Conservation (phyloP, 2,888 invertebrate species). For the Limnephilus rhombicus region DNA sequence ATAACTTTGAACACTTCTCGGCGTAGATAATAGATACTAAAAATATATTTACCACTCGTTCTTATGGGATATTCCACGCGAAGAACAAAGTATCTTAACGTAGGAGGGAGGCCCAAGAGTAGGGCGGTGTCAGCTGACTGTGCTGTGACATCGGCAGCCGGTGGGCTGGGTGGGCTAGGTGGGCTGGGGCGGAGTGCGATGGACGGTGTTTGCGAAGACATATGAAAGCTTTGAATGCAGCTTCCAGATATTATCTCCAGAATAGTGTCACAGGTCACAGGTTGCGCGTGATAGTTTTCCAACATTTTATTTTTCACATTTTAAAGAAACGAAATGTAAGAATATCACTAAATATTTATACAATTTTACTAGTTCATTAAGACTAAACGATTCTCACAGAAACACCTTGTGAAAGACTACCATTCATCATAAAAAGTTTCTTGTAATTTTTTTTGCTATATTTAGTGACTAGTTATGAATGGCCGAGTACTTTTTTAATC, state of each 20-base stretch:
- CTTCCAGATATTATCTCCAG: conserved; percentile 38
- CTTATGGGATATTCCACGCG: not conserved
- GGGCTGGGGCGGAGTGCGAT: not conserved
- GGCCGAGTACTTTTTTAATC: not conserved
- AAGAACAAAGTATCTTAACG: not conserved
- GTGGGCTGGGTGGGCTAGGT: not conserved
- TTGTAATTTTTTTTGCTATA: too few relatives aligned
- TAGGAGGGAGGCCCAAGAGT: not conserved
- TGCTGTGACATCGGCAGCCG: not conserved
- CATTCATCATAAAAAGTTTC: not conserved
- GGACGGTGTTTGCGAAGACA: conserved; percentile 36
- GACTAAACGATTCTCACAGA: not conserved
- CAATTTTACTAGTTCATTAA: not conserved
- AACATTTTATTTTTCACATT: not conserved
- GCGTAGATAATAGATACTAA: not conserved
- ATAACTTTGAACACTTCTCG: not conserved
- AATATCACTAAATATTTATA: not conserved
- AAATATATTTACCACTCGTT: not conserved
- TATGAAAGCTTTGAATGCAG: conserved; percentile 41
- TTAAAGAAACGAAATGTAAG: not conserved
- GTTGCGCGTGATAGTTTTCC: not conserved
- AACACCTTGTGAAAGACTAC: not conserved
- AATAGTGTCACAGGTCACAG: conserved; percentile 2
- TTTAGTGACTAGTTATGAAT: not conserved
- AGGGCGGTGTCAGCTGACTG: not conserved